A percentile compares a stretch with the other conserved stretches of the same genome.
phyloP scores from a whole-genome alignment of 2,113 vertebrate species.

The Silurus glanis region DNA sequence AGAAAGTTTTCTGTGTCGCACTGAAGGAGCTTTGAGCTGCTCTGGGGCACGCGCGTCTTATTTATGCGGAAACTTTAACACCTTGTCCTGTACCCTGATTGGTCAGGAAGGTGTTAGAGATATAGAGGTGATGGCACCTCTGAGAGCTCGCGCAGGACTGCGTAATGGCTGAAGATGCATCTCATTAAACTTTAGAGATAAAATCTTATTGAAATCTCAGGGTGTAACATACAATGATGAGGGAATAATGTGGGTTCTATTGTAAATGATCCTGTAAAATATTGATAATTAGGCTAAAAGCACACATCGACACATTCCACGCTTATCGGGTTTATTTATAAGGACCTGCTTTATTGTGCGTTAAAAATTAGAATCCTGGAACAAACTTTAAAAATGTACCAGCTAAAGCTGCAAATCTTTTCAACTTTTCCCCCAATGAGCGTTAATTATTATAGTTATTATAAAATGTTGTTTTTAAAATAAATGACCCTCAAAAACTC shows the following conservation, averaged over 20 bases:
- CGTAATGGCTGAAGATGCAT: too few relatives aligned
- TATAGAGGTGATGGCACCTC: slow-evolving; percentile 12
- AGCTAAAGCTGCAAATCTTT: too few relatives aligned
- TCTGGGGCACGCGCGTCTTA: background rate
- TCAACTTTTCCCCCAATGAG: too few relatives aligned
- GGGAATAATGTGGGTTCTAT: too few relatives aligned
- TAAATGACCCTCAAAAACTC: too few relatives aligned
- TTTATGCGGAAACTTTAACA: background rate
- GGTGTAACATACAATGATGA: background rate
- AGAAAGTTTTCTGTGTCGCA: background rate
- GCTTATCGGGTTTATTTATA: background rate
- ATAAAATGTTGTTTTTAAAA: too few relatives aligned
- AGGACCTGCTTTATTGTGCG: background rate
- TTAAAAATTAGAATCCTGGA: too few relatives aligned
- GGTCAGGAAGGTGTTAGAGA: slow-evolving; percentile 4
- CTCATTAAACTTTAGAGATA: slow-evolving; percentile 30
- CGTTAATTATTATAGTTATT: too few relatives aligned
- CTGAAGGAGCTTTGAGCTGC: background rate
- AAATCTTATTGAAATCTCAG: background rate
- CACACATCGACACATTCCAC: too few relatives aligned
- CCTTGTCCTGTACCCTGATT: slow-evolving; percentile 25
- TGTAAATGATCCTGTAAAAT: background rate
- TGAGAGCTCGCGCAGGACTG: background rate
- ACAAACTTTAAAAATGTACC: too few relatives aligned
- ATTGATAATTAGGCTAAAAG: background rate